Evolutionary conservation across 1,140 invertebrate genomes (phyloP).

Genomic region (Adelges cooleyi): DNA sequence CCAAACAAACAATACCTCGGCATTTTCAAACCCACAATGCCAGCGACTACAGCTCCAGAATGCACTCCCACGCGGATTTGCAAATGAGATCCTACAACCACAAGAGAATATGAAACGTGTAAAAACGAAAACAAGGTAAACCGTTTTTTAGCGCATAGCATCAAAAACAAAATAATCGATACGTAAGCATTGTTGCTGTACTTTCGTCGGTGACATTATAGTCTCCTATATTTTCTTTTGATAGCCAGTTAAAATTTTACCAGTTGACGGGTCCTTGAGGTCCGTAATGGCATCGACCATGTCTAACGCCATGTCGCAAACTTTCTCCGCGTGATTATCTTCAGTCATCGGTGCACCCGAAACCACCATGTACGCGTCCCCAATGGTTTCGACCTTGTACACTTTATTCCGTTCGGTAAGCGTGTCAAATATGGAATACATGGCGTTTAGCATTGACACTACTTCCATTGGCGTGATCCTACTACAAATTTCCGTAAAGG

Average conservation of each 20-base stretch:
- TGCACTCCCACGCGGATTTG: constrained; percentile 82
- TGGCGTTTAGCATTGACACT: constrained; percentile 90
- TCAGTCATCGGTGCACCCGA: constrained; percentile 85
- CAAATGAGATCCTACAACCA: constrained; percentile 70
- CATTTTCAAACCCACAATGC: constrained; percentile 92
- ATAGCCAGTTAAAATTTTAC: too few species aligned
- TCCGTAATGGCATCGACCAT: constrained; percentile 88
- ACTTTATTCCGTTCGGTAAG: constrained; percentile 83
- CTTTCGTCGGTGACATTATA: too few species aligned
- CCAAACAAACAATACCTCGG: constrained; percentile 88
- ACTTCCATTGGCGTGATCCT: constrained; percentile 91
- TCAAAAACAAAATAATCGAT: too few species aligned
- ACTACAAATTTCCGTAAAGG: constrained; percentile 92
- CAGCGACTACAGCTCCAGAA: constrained; percentile 82
- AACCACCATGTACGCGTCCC: constrained; percentile 94
- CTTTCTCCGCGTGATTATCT: constrained; percentile 78
- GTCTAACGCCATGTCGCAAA: constrained; percentile 92
- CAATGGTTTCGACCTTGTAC: constrained; percentile 96
- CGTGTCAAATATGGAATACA: constrained; percentile 87
- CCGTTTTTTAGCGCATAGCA: too few species aligned
- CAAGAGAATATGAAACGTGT: too few species aligned
- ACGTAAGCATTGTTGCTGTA: too few species aligned
- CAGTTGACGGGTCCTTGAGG: constrained; percentile 81
- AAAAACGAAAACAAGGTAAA: too few species aligned
- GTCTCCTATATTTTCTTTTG: too few species aligned